Conservation (phyloP, 2,888 invertebrate genomes). For the Chrysodeixis includens region DNA sequence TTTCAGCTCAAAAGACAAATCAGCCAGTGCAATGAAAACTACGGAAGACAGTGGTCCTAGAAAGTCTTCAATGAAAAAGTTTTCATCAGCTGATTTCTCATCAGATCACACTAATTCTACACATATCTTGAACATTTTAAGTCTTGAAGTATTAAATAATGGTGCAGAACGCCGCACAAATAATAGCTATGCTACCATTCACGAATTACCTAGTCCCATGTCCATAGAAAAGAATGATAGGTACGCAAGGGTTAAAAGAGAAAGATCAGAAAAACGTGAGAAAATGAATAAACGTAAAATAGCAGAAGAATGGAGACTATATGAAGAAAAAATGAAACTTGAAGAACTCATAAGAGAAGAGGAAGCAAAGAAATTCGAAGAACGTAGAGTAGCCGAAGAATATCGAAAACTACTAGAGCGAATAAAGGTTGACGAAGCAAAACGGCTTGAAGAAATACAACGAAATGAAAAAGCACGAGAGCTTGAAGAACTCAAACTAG, state of each 20-base stretch:
- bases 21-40: constrained; percentile 18
- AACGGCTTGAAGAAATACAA: background rate
- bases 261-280: background rate
- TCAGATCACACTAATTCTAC: constrained; percentile 9
- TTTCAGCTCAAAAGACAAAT: constrained; percentile 17
- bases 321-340: constrained; percentile 3
- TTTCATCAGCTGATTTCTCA: background rate
- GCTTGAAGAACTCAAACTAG: constrained; percentile 9
- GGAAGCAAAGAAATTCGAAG: constrained; percentile 1
- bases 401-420: background rate
- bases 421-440: background rate
- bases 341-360: constrained; percentile 8
- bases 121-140: constrained; percentile 9
- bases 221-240: background rate
- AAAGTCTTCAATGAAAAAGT: constrained; percentile 37
- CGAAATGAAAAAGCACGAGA: background rate
- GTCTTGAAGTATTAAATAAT: constrained; percentile 16
- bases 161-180: background rate
- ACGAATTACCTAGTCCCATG: background rate
- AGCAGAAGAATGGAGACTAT: background rate
- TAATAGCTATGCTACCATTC: constrained; percentile 9
- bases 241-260: constrained; percentile 13
- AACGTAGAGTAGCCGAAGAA: background rate
- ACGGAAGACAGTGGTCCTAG: background rate
- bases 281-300: constrained; percentile 8